Percentiles rank a stretch among this genome's conserved stretches.
These are phyloP conservation scores for Druon quercuslanigerum DNA, from an alignment of 1,140 invertebrate genomes.

Conservation along the genomic window DNA sequence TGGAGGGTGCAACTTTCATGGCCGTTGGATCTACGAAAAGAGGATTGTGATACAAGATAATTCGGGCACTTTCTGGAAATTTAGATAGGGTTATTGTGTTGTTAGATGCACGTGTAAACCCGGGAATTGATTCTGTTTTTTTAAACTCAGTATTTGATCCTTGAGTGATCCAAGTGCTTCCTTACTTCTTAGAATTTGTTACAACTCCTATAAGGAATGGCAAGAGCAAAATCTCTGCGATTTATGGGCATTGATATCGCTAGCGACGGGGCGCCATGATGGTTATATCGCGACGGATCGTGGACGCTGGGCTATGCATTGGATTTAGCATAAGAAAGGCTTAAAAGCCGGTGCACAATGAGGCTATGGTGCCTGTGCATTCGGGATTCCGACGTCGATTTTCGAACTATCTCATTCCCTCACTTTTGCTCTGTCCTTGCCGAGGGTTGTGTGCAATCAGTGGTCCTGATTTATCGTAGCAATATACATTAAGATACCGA, in stretches of 20 bases:
- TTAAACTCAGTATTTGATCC: neutral
- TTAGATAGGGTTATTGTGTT: no score
- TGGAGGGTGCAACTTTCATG: constrained; percentile 44
- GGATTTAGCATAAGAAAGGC: constrained; percentile 67
- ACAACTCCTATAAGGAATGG: neutral
- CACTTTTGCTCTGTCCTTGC: constrained; percentile 36
- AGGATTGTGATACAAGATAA: no score
- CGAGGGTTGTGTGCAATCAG: constrained; percentile 72
- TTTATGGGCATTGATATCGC: constrained; percentile 21
- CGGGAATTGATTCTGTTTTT: no score
- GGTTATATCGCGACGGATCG: constrained; percentile 41
- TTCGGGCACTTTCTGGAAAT: no score
- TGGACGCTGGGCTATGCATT: constrained; percentile 36
- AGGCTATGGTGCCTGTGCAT: constrained; percentile 40
- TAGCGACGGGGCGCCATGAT: constrained; percentile 34
- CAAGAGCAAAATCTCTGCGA: neutral
- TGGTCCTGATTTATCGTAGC: constrained; percentile 73
- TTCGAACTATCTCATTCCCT: constrained; percentile 35
- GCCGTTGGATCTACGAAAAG: no score
- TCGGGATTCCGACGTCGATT: constrained; percentile 45
- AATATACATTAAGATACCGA: constrained; percentile 76
- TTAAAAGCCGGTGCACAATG: constrained; percentile 59
- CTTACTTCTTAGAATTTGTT: neutral
- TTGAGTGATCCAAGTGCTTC: neutral
- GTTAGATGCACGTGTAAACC: no score